Evolutionary conservation across 2,113 vertebrate genomes (phyloP).

Genomic region (Varanus komodoensis): DNA sequence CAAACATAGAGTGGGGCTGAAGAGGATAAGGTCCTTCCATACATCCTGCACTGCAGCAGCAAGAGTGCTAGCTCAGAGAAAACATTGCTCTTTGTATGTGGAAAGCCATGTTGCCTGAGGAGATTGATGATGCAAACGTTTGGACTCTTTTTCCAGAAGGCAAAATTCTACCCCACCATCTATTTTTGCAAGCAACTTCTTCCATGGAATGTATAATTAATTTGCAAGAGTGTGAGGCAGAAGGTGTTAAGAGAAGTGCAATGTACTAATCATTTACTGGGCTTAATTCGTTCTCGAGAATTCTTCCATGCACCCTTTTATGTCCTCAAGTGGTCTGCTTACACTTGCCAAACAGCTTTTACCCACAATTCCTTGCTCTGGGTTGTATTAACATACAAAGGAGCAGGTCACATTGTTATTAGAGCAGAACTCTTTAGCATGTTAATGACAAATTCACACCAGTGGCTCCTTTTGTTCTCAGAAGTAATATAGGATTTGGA

Average conservation of each 20-base stretch:
- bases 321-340: conserved; percentile 12
- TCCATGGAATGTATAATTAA: conserved; percentile 20
- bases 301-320: background rate
- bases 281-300: conserved; percentile 18
- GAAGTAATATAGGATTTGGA: conserved; percentile 69
- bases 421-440: conserved; percentile 75
- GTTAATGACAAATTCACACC: conserved; percentile 72
- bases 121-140: background rate
- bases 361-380: conserved; percentile 43
- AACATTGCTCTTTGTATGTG: background rate
- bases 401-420: conserved; percentile 69
- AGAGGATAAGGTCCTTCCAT: background rate
- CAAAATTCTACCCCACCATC: background rate
- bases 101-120: background rate
- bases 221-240: conserved; percentile 19
- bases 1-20: too few relatives aligned
- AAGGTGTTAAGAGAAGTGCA: background rate
- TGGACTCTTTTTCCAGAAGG: background rate
- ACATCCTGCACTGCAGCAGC: background rate
- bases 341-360: conserved; percentile 6
- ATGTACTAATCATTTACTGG: background rate
- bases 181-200: background rate
- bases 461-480: conserved; percentile 61
- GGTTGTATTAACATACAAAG: conserved; percentile 65
- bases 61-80: background rate